Conservation (phyloP, 2,113 vertebrate species). For the Maccullochella peelii region DNA sequence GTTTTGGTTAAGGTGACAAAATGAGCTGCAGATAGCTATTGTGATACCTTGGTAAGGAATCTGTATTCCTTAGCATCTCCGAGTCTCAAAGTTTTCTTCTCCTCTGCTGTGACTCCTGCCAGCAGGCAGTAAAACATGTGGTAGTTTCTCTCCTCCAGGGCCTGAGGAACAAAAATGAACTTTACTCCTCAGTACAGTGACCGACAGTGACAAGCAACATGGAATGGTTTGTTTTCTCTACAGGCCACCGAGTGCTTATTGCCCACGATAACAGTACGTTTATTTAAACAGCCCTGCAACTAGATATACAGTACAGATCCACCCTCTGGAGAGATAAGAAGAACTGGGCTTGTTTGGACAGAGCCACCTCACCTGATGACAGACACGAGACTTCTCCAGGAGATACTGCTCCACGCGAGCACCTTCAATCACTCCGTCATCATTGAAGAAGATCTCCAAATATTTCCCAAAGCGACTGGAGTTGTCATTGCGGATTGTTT, state of each 20-base stretch:
- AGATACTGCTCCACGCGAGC: slow-evolving; percentile 94
- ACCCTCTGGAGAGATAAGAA: background rate
- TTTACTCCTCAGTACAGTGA: background rate
- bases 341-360: background rate
- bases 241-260: background rate
- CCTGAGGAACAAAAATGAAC: slow-evolving; percentile 76
- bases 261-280: background rate
- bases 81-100: slow-evolving; percentile 88
- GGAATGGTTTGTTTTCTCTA: background rate
- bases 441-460: slow-evolving; percentile 92
- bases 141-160: slow-evolving; percentile 92
- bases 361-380: slow-evolving; percentile 88
- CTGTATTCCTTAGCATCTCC: slow-evolving; percentile 87
- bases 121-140: slow-evolving; percentile 97
- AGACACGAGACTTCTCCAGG: slow-evolving; percentile 96
- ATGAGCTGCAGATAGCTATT: background rate
- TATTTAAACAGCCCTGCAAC: slow-evolving; percentile 1
- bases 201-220: background rate
- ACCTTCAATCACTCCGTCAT: slow-evolving; percentile 88
- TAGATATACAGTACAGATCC: background rate
- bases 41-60: slow-evolving; percentile 89
- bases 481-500: slow-evolving; percentile 95
- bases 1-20: background rate
- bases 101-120: slow-evolving; percentile 87
- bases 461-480: slow-evolving; percentile 99